Percentiles rank a stretch among this genome's conserved stretches.
Conservation (phyloP, 92 coral and sea anemone genomes). For the Desmophyllum pertusum region DNA sequence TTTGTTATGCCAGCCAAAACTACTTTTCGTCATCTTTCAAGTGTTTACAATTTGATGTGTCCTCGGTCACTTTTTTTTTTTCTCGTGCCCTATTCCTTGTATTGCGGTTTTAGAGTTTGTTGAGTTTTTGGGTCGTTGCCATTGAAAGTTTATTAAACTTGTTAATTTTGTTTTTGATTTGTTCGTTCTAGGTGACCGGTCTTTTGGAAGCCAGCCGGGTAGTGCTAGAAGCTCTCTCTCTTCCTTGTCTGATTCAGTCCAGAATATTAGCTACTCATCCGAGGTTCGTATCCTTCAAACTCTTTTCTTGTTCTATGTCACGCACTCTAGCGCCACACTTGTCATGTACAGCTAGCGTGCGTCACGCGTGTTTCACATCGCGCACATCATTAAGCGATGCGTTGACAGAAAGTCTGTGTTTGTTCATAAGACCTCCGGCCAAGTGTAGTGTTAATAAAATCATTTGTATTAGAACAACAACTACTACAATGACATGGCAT, state of each 20-base stretch:
- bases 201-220: conserved; percentile 95
- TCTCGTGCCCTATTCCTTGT: not conserved
- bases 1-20: not conserved
- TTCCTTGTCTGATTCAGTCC: conserved; percentile 89
- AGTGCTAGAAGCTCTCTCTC: conserved; percentile 94
- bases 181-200: conserved; percentile 60
- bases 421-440: not conserved
- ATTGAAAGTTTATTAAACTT: not conserved
- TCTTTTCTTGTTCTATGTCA: not conserved
- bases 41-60: not conserved
- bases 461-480: not conserved
- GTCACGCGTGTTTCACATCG: conserved; percentile 23
- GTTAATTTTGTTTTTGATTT: not conserved
- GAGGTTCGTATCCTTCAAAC: conserved; percentile 68
- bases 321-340: conserved; percentile 2
- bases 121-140: not conserved
- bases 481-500: not conserved
- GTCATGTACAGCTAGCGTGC: not conserved
- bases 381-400: not conserved
- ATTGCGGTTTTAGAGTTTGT: not conserved
- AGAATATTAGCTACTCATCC: conserved; percentile 72
- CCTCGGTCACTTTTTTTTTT: not conserved
- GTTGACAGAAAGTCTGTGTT: not conserved
- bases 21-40: not conserved
- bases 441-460: not conserved